Conservation (phyloP, 2,888 invertebrate species). For the Eudemis profundana region DNA sequence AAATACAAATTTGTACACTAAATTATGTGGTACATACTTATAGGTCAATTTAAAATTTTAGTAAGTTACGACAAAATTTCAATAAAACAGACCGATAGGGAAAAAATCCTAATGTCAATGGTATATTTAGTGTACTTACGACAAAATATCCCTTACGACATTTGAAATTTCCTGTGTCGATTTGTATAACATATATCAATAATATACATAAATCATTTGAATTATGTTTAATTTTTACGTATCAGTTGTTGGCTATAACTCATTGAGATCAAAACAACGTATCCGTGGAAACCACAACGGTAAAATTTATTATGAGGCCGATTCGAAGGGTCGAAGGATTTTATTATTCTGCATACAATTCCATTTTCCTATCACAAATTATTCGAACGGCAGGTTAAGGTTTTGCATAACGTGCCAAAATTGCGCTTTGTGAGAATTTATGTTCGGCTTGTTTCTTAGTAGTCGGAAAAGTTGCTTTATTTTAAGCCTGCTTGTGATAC, state of each 20-base stretch:
- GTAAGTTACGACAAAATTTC: no score
- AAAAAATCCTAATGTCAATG: no score
- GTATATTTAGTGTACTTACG: no score
- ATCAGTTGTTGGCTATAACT: slow-evolving; percentile 45
- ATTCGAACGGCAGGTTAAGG: slow-evolving; percentile 75
- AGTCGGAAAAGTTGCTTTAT: slow-evolving; percentile 33
- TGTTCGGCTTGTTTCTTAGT: slow-evolving; percentile 50
- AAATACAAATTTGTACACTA: no score
- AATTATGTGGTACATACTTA: no score
- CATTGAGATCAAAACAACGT: slow-evolving; percentile 49
- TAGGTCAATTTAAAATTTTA: no score
- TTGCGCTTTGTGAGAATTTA: slow-evolving; percentile 69
- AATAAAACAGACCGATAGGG: no score
- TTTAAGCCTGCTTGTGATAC: slow-evolving; percentile 13
- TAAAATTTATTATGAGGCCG: slow-evolving; percentile 75
- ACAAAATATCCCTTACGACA: no score
- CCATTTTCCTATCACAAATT: slow-evolving; percentile 82
- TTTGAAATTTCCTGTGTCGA: no score
- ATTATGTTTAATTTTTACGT: slow-evolving; percentile 43
- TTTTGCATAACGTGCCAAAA: slow-evolving; percentile 78
- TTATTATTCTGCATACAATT: slow-evolving; percentile 83
- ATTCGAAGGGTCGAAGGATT: slow-evolving; percentile 77
- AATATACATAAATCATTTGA: no score
- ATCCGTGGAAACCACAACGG: slow-evolving; percentile 57
- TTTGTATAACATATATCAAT: no score